Base-by-base conservation (phyloP, 2,113 vertebrate species). In the Phrynosoma platyrhinos region DNA sequence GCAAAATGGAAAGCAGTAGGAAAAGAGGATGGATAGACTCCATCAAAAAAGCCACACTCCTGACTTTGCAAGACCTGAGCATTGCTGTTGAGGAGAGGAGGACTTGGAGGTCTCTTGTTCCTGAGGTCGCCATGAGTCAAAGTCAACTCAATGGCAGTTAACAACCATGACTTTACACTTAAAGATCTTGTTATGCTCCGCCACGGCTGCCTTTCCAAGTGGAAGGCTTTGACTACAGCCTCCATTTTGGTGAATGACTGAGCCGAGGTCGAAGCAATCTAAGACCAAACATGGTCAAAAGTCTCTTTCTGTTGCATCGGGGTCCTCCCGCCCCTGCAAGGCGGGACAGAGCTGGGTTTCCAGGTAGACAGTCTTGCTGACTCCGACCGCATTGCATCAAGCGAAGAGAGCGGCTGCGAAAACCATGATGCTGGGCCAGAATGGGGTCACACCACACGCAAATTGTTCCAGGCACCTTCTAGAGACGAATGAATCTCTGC, bases 261-360 rank as follows among this genome's bases (percentile, higher is more conserved):
- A 62, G 14, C 18, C 58, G 14, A 62, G 58, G 2, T 18, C 4
- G 14, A 62, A 14, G 13, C 58, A 14, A 18, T 9, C 40, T 47
- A 40, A 62, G 23, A 42, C 16, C 14, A n/a, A 14, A 68, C 40
- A 77, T 68, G 75, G 58, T 27, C 20, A 80, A 62, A n/a, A 25
- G 0, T 1, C 0, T 0, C 12, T 5, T 9, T 5, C 16, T 3
- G 3, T 21, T 23, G 10, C 64, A 2, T 72, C 2, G 30, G 30
- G 55, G 40, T 27, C 71, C 42, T 23, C 12, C 8, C 58, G 20
- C n/a, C 58, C 32, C 52, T 8, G 32, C 3, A 13, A 52, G 12
- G 4, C 25, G 3, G 53, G 36, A 47, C 23, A 23, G 8, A 13
- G 8, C 4, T 9, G 10, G 1, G 3, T 53, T 82, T 66, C 30